These are phyloP conservation scores for Halocynthia aurantium DNA, from an alignment of 23 tunicate genomes.

Conservation along the genomic window DNA sequence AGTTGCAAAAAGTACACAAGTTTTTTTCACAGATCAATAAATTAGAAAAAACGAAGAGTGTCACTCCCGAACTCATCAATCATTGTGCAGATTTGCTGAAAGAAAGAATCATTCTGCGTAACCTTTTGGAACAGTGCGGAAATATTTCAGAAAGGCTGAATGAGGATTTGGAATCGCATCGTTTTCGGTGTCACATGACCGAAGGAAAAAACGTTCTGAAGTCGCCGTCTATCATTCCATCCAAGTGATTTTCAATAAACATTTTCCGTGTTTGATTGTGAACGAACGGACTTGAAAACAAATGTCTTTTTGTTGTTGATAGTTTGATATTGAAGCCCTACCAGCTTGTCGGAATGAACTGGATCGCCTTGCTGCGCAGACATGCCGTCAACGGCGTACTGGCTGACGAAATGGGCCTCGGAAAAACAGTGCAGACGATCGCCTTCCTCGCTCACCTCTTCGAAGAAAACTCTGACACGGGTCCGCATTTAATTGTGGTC, in stretches of 20 bases:
- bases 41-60: slow-evolving; percentile 33
- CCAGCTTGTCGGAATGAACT: slow-evolving; percentile 92
- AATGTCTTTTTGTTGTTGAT: background rate
- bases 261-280: background rate
- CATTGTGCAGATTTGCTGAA: slow-evolving; percentile 50
- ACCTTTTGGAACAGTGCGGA: slow-evolving; percentile 54
- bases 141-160: slow-evolving; percentile 38
- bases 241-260: background rate
- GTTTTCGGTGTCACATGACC: slow-evolving; percentile 14
- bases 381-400: slow-evolving; percentile 81
- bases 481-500: slow-evolving; percentile 84
- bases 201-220: slow-evolving; percentile 13
- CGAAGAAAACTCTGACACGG: slow-evolving; percentile 24
- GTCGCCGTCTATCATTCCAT: slow-evolving; percentile 13
- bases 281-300: background rate
- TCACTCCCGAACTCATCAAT: slow-evolving; percentile 31
- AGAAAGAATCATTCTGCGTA: slow-evolving; percentile 53
- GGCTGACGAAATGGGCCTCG: slow-evolving; percentile 99
- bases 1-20: background rate
- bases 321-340: slow-evolving; percentile 62
- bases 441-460: slow-evolving; percentile 66
- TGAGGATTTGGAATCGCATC: slow-evolving; percentile 28
- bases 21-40: slow-evolving; percentile 27
- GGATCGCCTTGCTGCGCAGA: slow-evolving; percentile 80
- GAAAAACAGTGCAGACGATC: slow-evolving; percentile 96